A percentile compares a stretch with the other conserved stretches of the same genome.
These are phyloP conservation scores for Drosophila subsilvestris DNA, from an alignment of 2,888 invertebrate genomes.

Conservation along the genomic window DNA sequence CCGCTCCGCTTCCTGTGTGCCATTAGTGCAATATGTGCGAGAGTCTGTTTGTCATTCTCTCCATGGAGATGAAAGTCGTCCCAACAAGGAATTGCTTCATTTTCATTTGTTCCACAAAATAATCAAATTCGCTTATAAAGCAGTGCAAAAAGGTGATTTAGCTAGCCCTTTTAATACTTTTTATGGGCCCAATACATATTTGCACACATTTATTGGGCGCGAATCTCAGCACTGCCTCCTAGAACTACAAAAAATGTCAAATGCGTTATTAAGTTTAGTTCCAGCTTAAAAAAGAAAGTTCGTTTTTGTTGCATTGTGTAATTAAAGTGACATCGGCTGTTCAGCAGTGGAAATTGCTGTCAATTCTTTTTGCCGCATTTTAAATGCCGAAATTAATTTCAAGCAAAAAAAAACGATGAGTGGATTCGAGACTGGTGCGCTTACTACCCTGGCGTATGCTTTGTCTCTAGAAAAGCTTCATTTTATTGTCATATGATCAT, in stretches of 20 bases:
- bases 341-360: conserved; percentile 62
- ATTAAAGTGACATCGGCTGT: conserved; percentile 70
- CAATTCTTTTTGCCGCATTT: conserved; percentile 78
- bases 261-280: no score
- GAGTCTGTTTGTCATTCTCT: not conserved
- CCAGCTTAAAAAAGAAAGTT: no score
- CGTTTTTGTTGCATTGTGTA: conserved; percentile 34
- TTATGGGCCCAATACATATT: not conserved
- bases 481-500: no score
- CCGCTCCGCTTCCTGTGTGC: conserved; percentile 9
- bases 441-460: no score
- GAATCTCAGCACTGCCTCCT: no score
- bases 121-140: not conserved
- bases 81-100: conserved; percentile 8
- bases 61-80: conserved; percentile 1
- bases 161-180: not conserved
- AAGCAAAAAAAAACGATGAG: conserved; percentile 23
- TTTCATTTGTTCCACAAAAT: not conserved
- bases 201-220: no score
- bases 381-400: conserved; percentile 78
- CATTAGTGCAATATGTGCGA: conserved; percentile 9
- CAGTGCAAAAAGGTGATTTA: not conserved
- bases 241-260: no score
- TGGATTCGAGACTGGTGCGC: no score
- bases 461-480: no score